Evolutionary conservation across 1,140 invertebrate genomes (phyloP), one percentile per base, ranked within the genome.

Genomic region (Oedothorax gibbosus): DNA sequence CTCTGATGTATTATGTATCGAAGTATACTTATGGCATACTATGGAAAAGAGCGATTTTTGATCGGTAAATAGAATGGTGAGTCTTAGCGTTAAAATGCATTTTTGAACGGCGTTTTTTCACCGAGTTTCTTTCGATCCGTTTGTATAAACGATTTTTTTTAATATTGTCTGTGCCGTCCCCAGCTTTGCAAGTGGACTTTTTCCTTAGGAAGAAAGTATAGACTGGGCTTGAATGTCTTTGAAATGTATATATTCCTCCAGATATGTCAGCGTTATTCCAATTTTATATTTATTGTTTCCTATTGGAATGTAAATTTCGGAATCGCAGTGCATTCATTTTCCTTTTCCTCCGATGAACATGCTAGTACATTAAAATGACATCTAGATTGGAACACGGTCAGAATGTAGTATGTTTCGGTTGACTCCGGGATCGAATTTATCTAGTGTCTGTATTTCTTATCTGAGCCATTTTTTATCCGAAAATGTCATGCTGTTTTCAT

Each of bases 1-100:
- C 71, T 73, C 81, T 83, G 81, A 83, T 83, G 81, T 83, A 83
- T 83, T 83, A 83, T 83, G 81, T 83, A 83, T 83, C 81, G 68
- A 54, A 72, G 79, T 82, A 72, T 82, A 72, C 79, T 75, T 65
- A 83, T 60, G 75, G 20, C 60, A 75, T 54, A 18, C 69, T 66
- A 75, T 83, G 81, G 81, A 83, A 83, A 35, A 83, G 73, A 83
- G 71, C 73, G 81, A 83, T 83, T 35, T 35, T 83, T 83, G 81
- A 83, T 83, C 81, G 71, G 81, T 83, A 83, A 83, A 83, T 83
- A 83, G 81, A 75, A 66, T 50, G 15, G 8, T 50, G 60, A 49
- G 21, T 72, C 35, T 60, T 53, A 65, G 69, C 71, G 81, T 66
- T 83, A 83, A 83, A 83, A 83, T 83, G 81, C 57, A 75, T 83